These are phyloP conservation scores for Phalloptychus januarius DNA, from an alignment of 2,797 vertebrate species.

Conservation along the genomic window DNA sequence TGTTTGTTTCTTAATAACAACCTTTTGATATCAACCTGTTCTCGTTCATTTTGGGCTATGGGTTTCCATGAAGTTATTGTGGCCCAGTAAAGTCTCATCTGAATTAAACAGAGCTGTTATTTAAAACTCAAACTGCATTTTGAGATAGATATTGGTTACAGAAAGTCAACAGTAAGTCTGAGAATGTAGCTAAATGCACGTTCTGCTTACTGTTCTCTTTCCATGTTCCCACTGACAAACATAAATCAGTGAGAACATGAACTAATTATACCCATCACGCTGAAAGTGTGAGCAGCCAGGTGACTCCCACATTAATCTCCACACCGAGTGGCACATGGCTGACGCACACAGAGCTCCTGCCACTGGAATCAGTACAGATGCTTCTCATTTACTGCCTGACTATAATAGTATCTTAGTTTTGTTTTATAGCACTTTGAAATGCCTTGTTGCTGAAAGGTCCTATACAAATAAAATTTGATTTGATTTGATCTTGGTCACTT, in stretches of 20 bases:
- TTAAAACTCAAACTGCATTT: neutral
- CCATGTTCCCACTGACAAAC: constrained; percentile 33
- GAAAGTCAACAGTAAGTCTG: neutral
- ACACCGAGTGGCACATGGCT: constrained; percentile 39
- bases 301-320: constrained; percentile 62
- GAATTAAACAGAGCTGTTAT: neutral
- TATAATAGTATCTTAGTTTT: constrained; percentile 23
- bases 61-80: neutral
- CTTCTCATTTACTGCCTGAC: constrained; percentile 32
- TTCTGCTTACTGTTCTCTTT: neutral
- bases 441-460: too few relatives aligned
- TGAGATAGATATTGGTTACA: neutral
- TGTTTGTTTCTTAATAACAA: neutral
- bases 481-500: neutral
- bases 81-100: neutral
- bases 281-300: constrained; percentile 44
- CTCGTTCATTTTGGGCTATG: neutral
- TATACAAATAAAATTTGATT: too few relatives aligned
- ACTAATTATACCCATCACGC: constrained; percentile 54
- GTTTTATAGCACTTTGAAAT: too few relatives aligned
- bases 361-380: constrained; percentile 47
- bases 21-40: too few relatives aligned
- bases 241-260: constrained; percentile 50
- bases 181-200: neutral
- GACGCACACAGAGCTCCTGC: constrained; percentile 34